These are phyloP conservation scores for Bolinopsis microptera DNA, from an alignment of 37 sponge, comb jelly and placozoan species.

Conservation along the genomic window DNA sequence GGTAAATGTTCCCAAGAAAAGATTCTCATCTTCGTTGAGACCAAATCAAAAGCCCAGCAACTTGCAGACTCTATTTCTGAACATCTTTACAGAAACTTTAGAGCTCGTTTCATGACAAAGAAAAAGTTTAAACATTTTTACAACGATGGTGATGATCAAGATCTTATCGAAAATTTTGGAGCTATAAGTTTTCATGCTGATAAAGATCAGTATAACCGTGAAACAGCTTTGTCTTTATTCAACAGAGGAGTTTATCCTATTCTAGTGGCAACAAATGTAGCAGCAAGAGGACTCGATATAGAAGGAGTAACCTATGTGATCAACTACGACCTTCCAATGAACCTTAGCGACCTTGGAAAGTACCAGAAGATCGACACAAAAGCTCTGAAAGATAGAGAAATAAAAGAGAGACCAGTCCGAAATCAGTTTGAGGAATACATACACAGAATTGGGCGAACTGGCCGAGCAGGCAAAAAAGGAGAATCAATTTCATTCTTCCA, in stretches of 20 bases:
- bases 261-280: slow-evolving; percentile 91
- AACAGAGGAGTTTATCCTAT: slow-evolving; percentile 78
- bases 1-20: not conserved
- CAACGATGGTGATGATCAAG: not conserved
- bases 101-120: not conserved
- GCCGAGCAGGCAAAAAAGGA: slow-evolving; percentile 89
- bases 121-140: not conserved
- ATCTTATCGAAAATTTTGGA: not conserved
- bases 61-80: not conserved
- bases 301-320: slow-evolving; percentile 89
- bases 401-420: not conserved
- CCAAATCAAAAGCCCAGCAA: not conserved
- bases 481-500: slow-evolving; percentile 90
- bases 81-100: not conserved
- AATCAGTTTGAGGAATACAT: slow-evolving; percentile 89
- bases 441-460: slow-evolving; percentile 95
- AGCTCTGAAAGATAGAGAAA: slow-evolving; percentile 16
- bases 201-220: slow-evolving; percentile 82
- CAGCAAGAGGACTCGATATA: slow-evolving; percentile 93
- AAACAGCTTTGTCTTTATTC: slow-evolving; percentile 84
- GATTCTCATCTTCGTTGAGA: slow-evolving; percentile 24
- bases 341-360: not conserved
- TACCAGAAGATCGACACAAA: not conserved
- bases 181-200: slow-evolving; percentile 61
- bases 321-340: slow-evolving; percentile 86